A percentile compares a stretch with the other conserved stretches of the same genome.
Evolutionary conservation across 2,888 invertebrate species (phyloP).

Genomic region (Ditula angustiorana): DNA sequence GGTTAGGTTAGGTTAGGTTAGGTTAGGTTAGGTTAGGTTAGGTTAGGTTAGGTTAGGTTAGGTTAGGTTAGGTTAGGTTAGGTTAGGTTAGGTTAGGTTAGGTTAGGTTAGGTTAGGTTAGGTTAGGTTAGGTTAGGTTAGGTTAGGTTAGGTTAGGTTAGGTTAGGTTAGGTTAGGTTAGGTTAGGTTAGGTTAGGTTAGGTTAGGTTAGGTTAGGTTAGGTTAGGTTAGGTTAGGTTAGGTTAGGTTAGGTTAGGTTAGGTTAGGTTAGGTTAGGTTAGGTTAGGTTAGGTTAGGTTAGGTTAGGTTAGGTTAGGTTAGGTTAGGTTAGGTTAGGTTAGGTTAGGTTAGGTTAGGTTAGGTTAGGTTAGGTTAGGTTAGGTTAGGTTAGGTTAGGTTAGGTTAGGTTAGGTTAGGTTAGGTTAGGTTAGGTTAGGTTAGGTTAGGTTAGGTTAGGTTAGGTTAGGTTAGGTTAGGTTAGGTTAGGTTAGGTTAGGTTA

Average conservation of each 20-base stretch:
- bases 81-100: constrained; percentile 10
- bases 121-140: constrained; percentile 10
- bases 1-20: constrained; percentile 39
- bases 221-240: constrained; percentile 10
- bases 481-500: constrained; percentile 14
- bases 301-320: constrained; percentile 11
- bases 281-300: constrained; percentile 12
- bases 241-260: constrained; percentile 12
- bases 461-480: constrained; percentile 15
- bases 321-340: constrained; percentile 12
- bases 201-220: constrained; percentile 10
- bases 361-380: constrained; percentile 12
- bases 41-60: constrained; percentile 10
- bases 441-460: constrained; percentile 11
- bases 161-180: constrained; percentile 10
- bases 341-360: constrained; percentile 12
- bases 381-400: constrained; percentile 12
- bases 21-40: constrained; percentile 10
- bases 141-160: constrained; percentile 10
- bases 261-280: constrained; percentile 14
- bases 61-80: constrained; percentile 10
- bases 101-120: constrained; percentile 10
- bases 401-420: constrained; percentile 12
- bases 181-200: constrained; percentile 10
- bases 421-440: constrained; percentile 11